Evolutionary conservation across 2,888 invertebrate genomes (phyloP), one percentile per base, ranked within the genome.

Genomic region (Metellina segmentata): DNA sequence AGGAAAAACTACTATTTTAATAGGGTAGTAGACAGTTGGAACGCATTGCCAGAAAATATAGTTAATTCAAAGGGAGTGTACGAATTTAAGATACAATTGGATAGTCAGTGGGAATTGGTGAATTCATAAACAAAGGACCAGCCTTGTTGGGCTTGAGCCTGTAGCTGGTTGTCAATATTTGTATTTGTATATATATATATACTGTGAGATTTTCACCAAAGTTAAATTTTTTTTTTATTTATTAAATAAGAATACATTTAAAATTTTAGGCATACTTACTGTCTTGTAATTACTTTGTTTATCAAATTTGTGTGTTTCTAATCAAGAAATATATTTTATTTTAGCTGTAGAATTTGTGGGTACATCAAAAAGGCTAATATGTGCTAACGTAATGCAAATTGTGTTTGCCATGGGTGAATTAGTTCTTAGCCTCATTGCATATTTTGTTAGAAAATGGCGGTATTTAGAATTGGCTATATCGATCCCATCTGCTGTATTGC

Each of bases 371-470:
- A 75, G 93, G 52, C 77, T 92, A 49, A 75, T 92, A 20, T 92
- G 92, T 85, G 93, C 92, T 51, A 93, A 93, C 19, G 52, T 90
- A 7, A 85, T 93, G 91, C 93, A 93, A 71, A 92, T 93, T 51
- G 87, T 93, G 7, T 93, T 93, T 93, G 92, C 93, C 11, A 34
- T 87, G 52, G 93, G 93, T 20, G 93, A 93, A 74, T 48, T 92
- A 19, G 19, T 93, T 49, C 82, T 93, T 82, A 74, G 81, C 34
- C 74, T 90, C 79, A 81, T 82, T 61, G 92, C 92, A 7, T 90
- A 75, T 70, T 90, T 92, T 88, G 72, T 90, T 19, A 79, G 81
- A 52, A 85, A 83, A 51, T 93, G 93, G 93, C 82, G 77, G 71
- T 16, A n/a, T 34, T 75, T 93, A 72, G 89, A 93, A 75, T 72